A percentile compares a stretch with the other conserved stretches of the same genome.
phyloP scores from a whole-genome alignment of 1,140 invertebrate species.

The Euura lappo region DNA sequence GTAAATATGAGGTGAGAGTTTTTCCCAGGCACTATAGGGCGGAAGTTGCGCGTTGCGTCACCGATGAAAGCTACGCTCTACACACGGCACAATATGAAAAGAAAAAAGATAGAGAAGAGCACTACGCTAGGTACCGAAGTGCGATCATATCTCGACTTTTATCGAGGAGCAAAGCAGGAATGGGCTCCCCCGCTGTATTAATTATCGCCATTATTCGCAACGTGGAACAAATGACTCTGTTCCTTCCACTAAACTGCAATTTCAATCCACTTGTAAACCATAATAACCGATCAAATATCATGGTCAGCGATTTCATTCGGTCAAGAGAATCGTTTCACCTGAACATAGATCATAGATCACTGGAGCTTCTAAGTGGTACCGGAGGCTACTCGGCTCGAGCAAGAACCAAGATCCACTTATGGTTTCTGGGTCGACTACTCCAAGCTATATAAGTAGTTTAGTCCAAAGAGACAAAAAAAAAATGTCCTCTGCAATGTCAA shows the following conservation, averaged over 20 bases:
- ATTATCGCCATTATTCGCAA: neutral
- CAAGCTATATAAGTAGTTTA: too few relatives aligned
- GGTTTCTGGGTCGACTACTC: neutral
- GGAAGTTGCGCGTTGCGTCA: conserved; percentile 47
- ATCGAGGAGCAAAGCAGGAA: too few relatives aligned
- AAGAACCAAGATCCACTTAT: neutral
- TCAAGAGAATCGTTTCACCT: too few relatives aligned
- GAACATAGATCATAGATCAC: neutral
- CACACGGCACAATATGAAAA: neutral
- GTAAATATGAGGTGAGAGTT: conserved; percentile 31
- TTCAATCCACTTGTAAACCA: too few relatives aligned
- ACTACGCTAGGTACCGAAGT: too few relatives aligned
- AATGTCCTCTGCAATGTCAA: too few relatives aligned
- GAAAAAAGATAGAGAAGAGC: too few relatives aligned
- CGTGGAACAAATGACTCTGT: neutral
- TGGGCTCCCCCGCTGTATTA: neutral
- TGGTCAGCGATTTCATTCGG: too few relatives aligned
- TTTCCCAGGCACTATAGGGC: conserved; percentile 31
- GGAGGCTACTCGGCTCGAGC: neutral
- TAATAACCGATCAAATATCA: too few relatives aligned
- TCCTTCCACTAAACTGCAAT: too few relatives aligned
- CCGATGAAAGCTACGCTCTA: conserved; percentile 37
- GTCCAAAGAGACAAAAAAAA: too few relatives aligned
- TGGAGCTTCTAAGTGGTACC: neutral
- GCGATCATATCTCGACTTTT: too few relatives aligned